Evolutionary conservation across 2,888 invertebrate genomes (phyloP).

Genomic region (Dicyrtoma fusca): DNA sequence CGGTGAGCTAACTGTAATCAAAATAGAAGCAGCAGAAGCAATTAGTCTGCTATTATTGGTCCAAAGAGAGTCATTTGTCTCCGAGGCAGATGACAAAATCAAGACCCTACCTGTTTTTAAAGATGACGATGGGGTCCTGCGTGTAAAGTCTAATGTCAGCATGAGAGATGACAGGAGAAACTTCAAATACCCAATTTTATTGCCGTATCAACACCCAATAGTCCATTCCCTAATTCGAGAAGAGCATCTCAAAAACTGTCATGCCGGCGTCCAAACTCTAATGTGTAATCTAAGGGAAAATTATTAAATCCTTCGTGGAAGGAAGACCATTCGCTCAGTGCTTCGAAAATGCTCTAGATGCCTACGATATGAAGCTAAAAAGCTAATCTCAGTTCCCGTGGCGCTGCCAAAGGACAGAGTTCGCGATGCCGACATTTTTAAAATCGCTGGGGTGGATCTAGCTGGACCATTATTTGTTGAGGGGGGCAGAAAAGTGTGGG

Average conservation of each 20-base stretch:
- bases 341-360: neutral
- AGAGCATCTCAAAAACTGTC: constrained; percentile 1
- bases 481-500: constrained; percentile 55
- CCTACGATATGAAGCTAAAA: neutral
- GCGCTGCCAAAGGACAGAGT: constrained; percentile 13
- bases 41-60: neutral
- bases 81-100: neutral
- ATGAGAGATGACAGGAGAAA: constrained; percentile 43
- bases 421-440: neutral
- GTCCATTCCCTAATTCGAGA: constrained; percentile 45
- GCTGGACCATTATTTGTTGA: neutral
- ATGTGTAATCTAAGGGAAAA: neutral
- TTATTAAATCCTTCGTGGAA: neutral
- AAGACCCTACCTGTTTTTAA: neutral
- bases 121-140: neutral
- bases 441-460: constrained; percentile 10
- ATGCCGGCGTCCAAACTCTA: constrained; percentile 11
- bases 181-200: constrained; percentile 56
- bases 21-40: constrained; percentile 15
- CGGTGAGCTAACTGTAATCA: neutral
- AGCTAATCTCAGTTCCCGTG: neutral
- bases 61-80: constrained; percentile 1
- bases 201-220: constrained; percentile 54
- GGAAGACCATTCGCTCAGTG: neutral
- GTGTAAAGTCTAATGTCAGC: constrained; percentile 30